phyloP scores from a whole-genome alignment of 2,888 invertebrate species.

The Brenthis hecate region DNA sequence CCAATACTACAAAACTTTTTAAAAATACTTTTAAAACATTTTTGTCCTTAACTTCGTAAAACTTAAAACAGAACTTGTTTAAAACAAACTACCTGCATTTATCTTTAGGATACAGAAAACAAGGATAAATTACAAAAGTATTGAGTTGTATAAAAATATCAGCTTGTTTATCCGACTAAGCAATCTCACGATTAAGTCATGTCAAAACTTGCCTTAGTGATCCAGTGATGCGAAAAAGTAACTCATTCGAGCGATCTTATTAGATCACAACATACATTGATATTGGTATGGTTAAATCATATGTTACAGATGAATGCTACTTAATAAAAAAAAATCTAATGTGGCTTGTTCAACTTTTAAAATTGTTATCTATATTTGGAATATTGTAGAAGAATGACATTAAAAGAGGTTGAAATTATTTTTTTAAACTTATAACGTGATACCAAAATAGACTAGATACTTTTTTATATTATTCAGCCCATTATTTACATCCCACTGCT shows the following conservation, averaged over 20 bases:
- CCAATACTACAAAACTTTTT: no score
- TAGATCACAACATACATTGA: slow-evolving; percentile 33
- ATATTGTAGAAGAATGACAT: no score
- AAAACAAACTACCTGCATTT: neutral
- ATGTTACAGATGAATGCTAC: neutral
- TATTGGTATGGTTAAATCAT: slow-evolving; percentile 28
- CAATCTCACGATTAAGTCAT: slow-evolving; percentile 32
- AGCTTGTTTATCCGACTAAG: slow-evolving; percentile 22
- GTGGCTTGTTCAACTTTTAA: no score
- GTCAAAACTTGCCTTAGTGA: slow-evolving; percentile 36
- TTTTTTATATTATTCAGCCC: no score
- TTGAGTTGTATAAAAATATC: slow-evolving; percentile 22
- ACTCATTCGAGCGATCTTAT: slow-evolving; percentile 43
- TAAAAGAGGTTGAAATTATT: no score
- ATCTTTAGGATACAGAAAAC: neutral
- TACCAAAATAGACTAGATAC: no score
- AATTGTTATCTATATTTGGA: no score
- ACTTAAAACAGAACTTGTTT: neutral
- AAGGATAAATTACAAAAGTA: slow-evolving; percentile 13
- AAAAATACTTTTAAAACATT: neutral
- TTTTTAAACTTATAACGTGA: no score
- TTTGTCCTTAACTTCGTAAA: neutral
- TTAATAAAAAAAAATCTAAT: no score
- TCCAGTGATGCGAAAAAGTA: slow-evolving; percentile 36
- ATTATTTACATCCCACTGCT: no score